Conservation (phyloP, 2,888 invertebrate species). For the Zaprionus obscuricornis region DNA sequence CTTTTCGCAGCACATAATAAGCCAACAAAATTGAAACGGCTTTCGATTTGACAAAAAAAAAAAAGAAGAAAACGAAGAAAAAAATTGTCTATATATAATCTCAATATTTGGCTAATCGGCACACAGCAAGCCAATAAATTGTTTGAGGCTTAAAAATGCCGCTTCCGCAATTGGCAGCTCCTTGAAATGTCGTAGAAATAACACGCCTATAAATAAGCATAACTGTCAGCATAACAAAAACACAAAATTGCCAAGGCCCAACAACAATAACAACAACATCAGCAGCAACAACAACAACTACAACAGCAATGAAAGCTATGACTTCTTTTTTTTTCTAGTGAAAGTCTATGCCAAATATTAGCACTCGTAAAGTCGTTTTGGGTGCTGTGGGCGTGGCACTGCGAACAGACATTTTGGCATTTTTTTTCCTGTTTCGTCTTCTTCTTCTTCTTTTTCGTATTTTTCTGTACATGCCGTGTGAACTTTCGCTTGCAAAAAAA, state of each 20-base stretch:
- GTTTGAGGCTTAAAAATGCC: constrained; percentile 62
- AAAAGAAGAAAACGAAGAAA: neutral
- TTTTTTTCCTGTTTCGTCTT: constrained; percentile 10
- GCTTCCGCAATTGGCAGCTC: constrained; percentile 11
- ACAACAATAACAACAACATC: constrained; percentile 22
- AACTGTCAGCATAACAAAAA: constrained; percentile 68
- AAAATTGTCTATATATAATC: no score
- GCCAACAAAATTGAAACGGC: constrained; percentile 55
- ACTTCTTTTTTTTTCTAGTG: constrained; percentile 18
- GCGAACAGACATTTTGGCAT: constrained; percentile 31
- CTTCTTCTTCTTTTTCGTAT: neutral
- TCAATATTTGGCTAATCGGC: constrained; percentile 71
- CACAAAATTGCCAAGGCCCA: constrained; percentile 42
- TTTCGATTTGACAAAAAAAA: constrained; percentile 45
- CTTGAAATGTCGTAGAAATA: constrained; percentile 43
- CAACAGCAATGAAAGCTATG: constrained; percentile 15
- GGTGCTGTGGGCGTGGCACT: constrained; percentile 35
- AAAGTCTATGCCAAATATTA: constrained; percentile 53
- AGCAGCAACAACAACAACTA: constrained; percentile 12
- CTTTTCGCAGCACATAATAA: constrained; percentile 47
- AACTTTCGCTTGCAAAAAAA: constrained; percentile 42
- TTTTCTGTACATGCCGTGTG: constrained; percentile 37
- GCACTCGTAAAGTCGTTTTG: constrained; percentile 29
- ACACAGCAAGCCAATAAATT: constrained; percentile 74
- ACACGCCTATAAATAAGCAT: constrained; percentile 73